These are phyloP conservation scores for Drosophila mauritiana DNA, from an alignment of 1,140 invertebrate genomes.

Conservation along the genomic window DNA sequence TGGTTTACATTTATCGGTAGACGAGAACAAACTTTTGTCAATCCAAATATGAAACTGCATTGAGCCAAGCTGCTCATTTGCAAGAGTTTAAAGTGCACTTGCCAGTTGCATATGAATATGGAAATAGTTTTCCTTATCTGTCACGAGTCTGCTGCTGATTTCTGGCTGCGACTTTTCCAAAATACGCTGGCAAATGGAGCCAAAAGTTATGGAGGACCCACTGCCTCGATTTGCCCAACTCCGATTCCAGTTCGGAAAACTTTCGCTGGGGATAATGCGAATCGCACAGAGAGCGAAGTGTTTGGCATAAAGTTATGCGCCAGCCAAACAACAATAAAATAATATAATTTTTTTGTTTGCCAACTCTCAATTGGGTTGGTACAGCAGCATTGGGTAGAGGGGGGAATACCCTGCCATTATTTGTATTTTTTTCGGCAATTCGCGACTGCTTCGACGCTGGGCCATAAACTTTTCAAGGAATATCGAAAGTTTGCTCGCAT, in stretches of 20 bases:
- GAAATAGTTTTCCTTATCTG: conserved; percentile 74
- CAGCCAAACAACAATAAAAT: conserved; percentile 81
- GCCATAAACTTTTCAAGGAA: conserved; percentile 79
- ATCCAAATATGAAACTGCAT: conserved; percentile 36
- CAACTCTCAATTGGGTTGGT: conserved; percentile 45
- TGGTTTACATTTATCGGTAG: too few species aligned
- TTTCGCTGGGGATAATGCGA: conserved; percentile 69
- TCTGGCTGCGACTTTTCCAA: conserved; percentile 25
- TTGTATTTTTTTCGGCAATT: conserved; percentile 39
- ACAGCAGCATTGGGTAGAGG: background rate
- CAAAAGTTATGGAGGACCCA: conserved; percentile 65
- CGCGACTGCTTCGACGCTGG: conserved; percentile 57
- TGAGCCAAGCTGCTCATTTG: conserved; percentile 73
- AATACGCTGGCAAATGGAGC: conserved; percentile 69
- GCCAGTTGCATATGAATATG: conserved; percentile 65
- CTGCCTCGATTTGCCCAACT: conserved; percentile 33
- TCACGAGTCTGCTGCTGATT: background rate
- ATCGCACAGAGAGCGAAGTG: conserved; percentile 57
- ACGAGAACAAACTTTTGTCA: conserved; percentile 25
- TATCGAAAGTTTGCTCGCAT: conserved; percentile 73
- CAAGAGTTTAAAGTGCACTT: conserved; percentile 84
- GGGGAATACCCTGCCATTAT: conserved; percentile 19
- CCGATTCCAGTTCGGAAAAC: conserved; percentile 28
- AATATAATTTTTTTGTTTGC: conserved; percentile 65
- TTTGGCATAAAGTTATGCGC: conserved; percentile 77